Base-by-base conservation (phyloP, 2,797 vertebrate genomes). In the Ceryle rudis region DNA sequence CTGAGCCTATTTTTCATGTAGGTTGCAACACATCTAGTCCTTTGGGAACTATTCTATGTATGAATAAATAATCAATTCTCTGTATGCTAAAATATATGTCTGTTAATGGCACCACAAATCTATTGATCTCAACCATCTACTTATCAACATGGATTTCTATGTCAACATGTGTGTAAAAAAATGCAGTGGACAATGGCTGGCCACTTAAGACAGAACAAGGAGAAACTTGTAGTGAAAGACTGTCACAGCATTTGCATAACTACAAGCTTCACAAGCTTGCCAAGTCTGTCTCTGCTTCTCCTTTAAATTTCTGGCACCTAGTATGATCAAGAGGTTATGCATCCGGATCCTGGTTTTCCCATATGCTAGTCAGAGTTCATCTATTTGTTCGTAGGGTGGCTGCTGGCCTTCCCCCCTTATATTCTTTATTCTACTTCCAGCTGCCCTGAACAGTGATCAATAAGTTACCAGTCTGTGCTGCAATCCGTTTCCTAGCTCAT, bases 401-500 rank as follows among this genome's bases (percentile, higher is more conserved):
- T 84, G 35, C 51, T 81, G 70, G 58, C 16, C 39, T 86, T 89
- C n/a, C 64, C 49, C 33, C n/a, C 72, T 46, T 4, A 2, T 79
- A 72, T 71, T 67, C 55, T 86, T 95, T 94, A 73, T 90, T 92
- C 71, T 44, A 86, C 47, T 77, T 91, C 55, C 81, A 95, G 71
- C 67, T 95, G 84, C 87, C 67, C 86, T 83, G 83, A 93, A 79
- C 6, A 60, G 39, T 62, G 81, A 91, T 92, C 86, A 89, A 25
- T 96, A 91, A 85, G 61, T 81, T 75, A 80, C 70, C 70, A 92
- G 55, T 46, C 83, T 90, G 44, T 46, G 52, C 64, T 65, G 73
- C 91, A 95, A 65, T 93, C 81, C n/a, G 64, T 90, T 94, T 89
- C 93, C 88, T 61, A 83, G 86, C 20, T 96, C 35, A 70, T 91